Evolutionary conservation across 2,113 vertebrate species (phyloP), one percentile per base, ranked within the genome.

Genomic region (Ochotona princeps): DNA sequence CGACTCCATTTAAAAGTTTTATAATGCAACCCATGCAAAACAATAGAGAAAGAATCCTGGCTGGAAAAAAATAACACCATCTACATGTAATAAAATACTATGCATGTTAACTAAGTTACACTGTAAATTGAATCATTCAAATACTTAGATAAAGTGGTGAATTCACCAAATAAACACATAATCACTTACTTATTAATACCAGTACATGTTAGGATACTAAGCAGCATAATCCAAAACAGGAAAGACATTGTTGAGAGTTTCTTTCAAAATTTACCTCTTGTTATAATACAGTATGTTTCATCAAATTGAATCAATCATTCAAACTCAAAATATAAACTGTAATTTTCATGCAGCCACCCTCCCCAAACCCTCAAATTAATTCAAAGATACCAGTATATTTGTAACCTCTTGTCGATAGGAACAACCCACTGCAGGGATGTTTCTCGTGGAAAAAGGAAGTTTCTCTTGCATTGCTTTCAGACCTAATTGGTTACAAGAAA

Each of bases 401-500:
- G 96, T 97, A 87, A 76, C 96, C 96, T 96, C 80, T 66, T 96
- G 96, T 97, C 96, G 95, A 97, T 97, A 97, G 96, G 96, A 97
- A 97, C 96, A 97, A 95, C 91, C 96, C 96, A 97, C 96, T 69
- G 5, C 94, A 97, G 96, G 96, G 93, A 94, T 92, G 96, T 96
- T 96, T 97, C 96, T 95, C 96, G 94, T 97, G 96, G 96, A 96
- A 97, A 96, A 96, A 97, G 96, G 96, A 92, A 92, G 28, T 91
- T 97, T 94, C 90, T 97, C 54, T 97, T 95, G 96, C 96, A 97
- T 97, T 97, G 96, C 57, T 95, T 97, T 96, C 76, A 94, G 94
- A 95, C 96, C 96, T 89, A 89, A 87, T 5, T 97, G 95, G 95
- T 89, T 96, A 97, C 61, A 90, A 92, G 83, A 76, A 94, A 96